phyloP scores from a whole-genome alignment of 2,113 vertebrate species.

The Zeus faber region DNA sequence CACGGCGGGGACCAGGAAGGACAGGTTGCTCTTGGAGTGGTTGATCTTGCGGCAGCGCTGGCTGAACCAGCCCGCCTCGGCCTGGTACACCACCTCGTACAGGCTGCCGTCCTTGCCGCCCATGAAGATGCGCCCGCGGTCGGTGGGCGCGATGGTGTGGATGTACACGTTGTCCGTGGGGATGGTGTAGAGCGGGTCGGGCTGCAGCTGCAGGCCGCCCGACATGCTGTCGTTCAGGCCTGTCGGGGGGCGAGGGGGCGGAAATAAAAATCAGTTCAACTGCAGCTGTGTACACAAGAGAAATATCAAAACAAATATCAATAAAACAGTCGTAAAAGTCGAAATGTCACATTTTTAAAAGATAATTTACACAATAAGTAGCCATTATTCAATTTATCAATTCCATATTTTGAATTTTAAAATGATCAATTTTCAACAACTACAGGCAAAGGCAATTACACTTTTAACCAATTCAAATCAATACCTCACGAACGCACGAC shows the following conservation, averaged over 20 bases:
- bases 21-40: slow-evolving; percentile 91
- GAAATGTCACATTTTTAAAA: too few relatives aligned
- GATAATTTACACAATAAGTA: too few relatives aligned
- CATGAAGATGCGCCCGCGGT: slow-evolving; percentile 91
- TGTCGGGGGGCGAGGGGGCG: slow-evolving; percentile 28
- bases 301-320: too few relatives aligned
- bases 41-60: slow-evolving; percentile 96
- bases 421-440: too few relatives aligned
- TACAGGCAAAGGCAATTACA: too few relatives aligned
- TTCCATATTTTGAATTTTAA: too few relatives aligned
- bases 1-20: slow-evolving; percentile 92
- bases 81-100: slow-evolving; percentile 97
- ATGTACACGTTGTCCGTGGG: slow-evolving; percentile 96
- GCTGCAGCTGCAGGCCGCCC: slow-evolving; percentile 92
- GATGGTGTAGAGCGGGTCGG: slow-evolving; percentile 93
- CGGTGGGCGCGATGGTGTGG: slow-evolving; percentile 87
- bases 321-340: too few relatives aligned
- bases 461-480: too few relatives aligned
- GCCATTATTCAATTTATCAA: too few relatives aligned
- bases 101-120: slow-evolving; percentile 96
- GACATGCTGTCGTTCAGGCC: slow-evolving; percentile 91
- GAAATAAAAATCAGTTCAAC: too few relatives aligned
- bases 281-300: too few relatives aligned
- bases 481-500: too few relatives aligned
- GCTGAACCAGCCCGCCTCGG: slow-evolving; percentile 96